These are phyloP conservation scores for Atlantisia rogersi DNA, from an alignment of 2,113 vertebrate species.

Conservation along the genomic window DNA sequence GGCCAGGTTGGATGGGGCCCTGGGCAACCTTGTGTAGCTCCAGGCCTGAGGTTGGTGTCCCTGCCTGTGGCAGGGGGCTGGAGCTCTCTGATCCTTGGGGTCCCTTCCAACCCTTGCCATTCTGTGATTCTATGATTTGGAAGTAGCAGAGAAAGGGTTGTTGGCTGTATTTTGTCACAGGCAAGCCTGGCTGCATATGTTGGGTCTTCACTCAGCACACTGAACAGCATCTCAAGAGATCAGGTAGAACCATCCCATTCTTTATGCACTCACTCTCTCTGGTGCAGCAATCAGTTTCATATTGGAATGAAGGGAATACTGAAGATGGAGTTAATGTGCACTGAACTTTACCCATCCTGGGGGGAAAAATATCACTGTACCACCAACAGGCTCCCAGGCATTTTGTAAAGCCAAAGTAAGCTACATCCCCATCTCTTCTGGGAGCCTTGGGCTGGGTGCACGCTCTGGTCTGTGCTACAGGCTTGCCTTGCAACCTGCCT, in stretches of 20 bases:
- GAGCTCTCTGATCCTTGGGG: too few species aligned
- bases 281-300: background rate
- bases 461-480: background rate
- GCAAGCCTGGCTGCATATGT: background rate
- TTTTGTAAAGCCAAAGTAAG: background rate
- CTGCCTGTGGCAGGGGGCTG: too few species aligned
- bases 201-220: slow-evolving; percentile 24
- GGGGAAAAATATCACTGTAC: background rate
- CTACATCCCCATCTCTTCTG: background rate
- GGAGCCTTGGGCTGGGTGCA: background rate
- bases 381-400: background rate
- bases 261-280: background rate
- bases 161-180: slow-evolving; percentile 13
- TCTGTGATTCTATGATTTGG: background rate
- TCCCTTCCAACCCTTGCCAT: too few species aligned
- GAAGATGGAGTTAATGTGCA: background rate
- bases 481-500: background rate
- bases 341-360: background rate
- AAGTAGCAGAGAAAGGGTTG: background rate
- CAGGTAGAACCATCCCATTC: background rate
- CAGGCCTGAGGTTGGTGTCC: too few species aligned
- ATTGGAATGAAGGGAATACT: background rate
- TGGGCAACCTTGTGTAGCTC: too few species aligned
- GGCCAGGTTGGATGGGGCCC: too few species aligned
- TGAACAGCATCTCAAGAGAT: background rate